These are phyloP conservation scores for Drosophila nigricruria DNA, from an alignment of 2,888 invertebrate species.

Conservation along the genomic window DNA sequence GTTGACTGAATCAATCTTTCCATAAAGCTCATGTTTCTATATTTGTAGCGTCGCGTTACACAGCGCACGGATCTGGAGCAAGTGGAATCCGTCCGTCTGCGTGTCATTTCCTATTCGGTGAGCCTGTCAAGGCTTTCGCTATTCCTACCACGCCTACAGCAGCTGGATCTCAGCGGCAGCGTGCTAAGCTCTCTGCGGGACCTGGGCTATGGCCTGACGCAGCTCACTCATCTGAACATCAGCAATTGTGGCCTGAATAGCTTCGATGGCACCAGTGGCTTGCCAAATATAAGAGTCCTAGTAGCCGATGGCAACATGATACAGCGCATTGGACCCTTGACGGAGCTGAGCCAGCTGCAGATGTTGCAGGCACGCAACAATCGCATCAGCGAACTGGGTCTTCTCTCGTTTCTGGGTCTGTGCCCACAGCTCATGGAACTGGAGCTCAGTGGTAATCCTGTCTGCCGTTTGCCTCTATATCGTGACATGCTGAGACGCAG, in stretches of 20 bases:
- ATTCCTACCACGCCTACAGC: constrained; percentile 88
- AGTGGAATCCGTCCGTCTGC: constrained; percentile 87
- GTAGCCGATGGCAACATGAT: constrained; percentile 89
- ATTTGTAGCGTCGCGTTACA: constrained; percentile 84
- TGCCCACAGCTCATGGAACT: constrained; percentile 87
- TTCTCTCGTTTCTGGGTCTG: constrained; percentile 83
- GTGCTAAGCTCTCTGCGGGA: constrained; percentile 89
- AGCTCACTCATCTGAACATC: constrained; percentile 86
- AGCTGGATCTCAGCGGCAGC: constrained; percentile 89
- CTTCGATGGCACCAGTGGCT: constrained; percentile 89
- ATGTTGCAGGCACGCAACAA: constrained; percentile 85
- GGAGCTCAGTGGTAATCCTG: constrained; percentile 86
- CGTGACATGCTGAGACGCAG: constrained; percentile 82
- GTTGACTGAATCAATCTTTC: rapidly evolving
- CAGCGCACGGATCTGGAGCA: constrained; percentile 85
- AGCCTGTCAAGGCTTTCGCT: constrained; percentile 88
- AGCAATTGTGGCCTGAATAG: constrained; percentile 89
- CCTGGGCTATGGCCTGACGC: constrained; percentile 88
- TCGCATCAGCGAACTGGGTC: constrained; percentile 82
- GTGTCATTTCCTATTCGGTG: constrained; percentile 88
- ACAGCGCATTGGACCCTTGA: constrained; percentile 88
- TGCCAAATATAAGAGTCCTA: constrained; percentile 88
- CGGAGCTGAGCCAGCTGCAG: constrained; percentile 86
- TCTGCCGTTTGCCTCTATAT: constrained; percentile 82
- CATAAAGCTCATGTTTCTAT: background rate